These are phyloP conservation scores for Diogma glabrata DNA, from an alignment of 2,888 invertebrate genomes.

Conservation along the genomic window DNA sequence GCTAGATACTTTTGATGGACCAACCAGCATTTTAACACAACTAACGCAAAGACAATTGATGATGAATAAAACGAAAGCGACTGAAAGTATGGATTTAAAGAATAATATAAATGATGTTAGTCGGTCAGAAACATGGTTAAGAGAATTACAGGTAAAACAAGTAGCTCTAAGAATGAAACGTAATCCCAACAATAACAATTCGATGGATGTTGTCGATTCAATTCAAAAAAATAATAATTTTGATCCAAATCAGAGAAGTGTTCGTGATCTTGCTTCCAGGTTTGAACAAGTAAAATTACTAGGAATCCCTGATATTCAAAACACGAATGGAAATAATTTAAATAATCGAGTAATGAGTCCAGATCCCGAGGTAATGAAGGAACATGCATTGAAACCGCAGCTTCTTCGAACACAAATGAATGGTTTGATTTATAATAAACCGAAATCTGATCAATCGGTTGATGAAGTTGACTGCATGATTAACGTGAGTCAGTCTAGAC, in stretches of 20 bases:
- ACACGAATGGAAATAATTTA: no score
- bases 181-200: no score
- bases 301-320: neutral
- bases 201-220: neutral
- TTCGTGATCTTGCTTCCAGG: slow-evolving; percentile 69
- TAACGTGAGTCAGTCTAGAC: no score
- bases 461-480: slow-evolving; percentile 17
- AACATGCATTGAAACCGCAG: neutral
- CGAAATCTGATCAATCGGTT: slow-evolving; percentile 19
- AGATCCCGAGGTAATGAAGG: no score
- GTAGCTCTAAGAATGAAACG: slow-evolving; percentile 45
- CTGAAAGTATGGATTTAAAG: slow-evolving; percentile 40
- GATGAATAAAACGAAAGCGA: slow-evolving; percentile 26
- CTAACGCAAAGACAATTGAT: slow-evolving; percentile 54
- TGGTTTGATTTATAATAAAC: slow-evolving; percentile 35
- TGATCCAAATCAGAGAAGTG: slow-evolving; percentile 36
- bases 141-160: slow-evolving; percentile 71
- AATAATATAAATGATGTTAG: slow-evolving; percentile 37
- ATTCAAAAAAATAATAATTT: slow-evolving; percentile 15
- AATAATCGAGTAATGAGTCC: no score
- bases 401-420: slow-evolving; percentile 40
- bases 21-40: slow-evolving; percentile 45
- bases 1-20: slow-evolving; percentile 34
- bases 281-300: slow-evolving; percentile 50
- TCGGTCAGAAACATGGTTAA: slow-evolving; percentile 51